These are phyloP conservation scores for Hydropsyche tenuis DNA, from an alignment of 1,140 invertebrate genomes.

Conservation along the genomic window DNA sequence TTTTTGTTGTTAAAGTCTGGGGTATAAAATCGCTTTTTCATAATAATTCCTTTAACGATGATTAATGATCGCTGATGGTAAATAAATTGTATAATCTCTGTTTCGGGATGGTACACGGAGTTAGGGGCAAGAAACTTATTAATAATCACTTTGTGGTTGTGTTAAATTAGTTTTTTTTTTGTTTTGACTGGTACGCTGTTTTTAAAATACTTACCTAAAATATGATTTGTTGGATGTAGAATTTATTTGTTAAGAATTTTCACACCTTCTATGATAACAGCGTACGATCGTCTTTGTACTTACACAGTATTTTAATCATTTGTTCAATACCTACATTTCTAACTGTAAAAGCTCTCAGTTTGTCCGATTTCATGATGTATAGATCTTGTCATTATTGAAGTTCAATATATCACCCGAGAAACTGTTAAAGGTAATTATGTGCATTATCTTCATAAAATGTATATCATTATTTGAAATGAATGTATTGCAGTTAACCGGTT, in stretches of 20 bases:
- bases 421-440: no score
- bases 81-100: neutral
- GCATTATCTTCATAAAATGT: no score
- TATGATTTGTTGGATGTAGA: no score
- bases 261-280: no score
- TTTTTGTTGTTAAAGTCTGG: no score
- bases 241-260: no score
- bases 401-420: no score
- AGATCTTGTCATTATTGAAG: no score
- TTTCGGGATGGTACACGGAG: neutral
- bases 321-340: neutral
- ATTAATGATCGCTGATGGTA: slow-evolving; percentile 6
- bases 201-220: neutral
- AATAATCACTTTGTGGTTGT: neutral
- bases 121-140: slow-evolving; percentile 8
- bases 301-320: neutral
- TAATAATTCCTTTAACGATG: neutral
- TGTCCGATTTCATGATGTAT: neutral
- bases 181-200: neutral
- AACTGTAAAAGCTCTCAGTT: neutral
- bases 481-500: no score
- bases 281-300: neutral
- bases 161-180: neutral
- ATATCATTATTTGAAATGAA: no score
- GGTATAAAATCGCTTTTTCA: no score